phyloP scores from a whole-genome alignment of 2,113 vertebrate genomes.

The Taxidea taxus region DNA sequence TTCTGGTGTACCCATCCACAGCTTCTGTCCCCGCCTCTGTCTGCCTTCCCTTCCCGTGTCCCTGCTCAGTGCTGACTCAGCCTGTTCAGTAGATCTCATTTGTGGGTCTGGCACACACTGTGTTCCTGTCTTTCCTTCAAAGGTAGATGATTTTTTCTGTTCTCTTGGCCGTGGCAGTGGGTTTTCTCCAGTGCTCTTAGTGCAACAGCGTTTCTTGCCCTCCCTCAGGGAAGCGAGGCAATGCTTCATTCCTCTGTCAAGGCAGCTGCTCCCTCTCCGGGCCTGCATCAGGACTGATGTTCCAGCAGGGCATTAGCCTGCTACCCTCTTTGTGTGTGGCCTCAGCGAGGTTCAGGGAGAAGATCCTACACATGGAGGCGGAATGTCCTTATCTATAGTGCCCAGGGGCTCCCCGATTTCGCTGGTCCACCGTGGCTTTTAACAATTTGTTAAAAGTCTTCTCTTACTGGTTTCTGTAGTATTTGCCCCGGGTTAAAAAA shows the following conservation, averaged over 20 bases:
- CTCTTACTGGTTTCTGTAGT: neutral
- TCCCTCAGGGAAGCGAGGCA: neutral
- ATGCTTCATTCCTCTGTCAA: neutral
- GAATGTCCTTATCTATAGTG: neutral
- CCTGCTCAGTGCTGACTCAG: neutral
- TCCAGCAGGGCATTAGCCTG: neutral
- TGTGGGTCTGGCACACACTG: neutral
- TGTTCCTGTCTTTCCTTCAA: neutral
- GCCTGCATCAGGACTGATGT: neutral
- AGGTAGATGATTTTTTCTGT: neutral
- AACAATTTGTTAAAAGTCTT: neutral
- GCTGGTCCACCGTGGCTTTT: neutral
- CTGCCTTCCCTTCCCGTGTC: neutral
- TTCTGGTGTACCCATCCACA: neutral
- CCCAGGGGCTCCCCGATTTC: neutral
- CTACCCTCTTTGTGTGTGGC: neutral
- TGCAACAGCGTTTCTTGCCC: neutral
- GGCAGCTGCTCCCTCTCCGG: neutral
- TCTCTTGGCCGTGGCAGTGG: neutral
- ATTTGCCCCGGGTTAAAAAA: neutral
- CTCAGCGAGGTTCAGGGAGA: neutral
- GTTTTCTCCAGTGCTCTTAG: neutral
- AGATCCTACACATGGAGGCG: neutral
- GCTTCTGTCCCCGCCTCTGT: neutral
- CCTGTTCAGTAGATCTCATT: neutral